Percentiles rank a stretch among this genome's conserved stretches.
Evolutionary conservation across 2,113 vertebrate genomes (phyloP).

Genomic region (Anoplopoma fimbria): DNA sequence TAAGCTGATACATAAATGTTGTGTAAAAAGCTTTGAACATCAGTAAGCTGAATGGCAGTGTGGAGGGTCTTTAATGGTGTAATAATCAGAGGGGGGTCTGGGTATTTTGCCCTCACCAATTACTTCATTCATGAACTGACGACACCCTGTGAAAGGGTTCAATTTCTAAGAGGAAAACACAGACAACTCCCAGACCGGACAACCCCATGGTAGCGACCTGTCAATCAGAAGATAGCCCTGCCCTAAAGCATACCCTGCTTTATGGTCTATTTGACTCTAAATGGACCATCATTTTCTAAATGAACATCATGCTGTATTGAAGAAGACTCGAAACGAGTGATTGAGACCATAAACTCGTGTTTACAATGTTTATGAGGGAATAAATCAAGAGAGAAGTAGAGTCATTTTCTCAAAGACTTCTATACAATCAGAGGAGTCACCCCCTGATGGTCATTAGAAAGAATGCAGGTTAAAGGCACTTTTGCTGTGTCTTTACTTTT

Average conservation of each 20-base stretch:
- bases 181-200: background rate
- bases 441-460: background rate
- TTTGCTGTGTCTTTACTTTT: no score
- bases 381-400: background rate
- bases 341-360: no score
- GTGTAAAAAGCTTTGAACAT: background rate
- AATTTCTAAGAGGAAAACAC: background rate
- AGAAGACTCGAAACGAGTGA: background rate
- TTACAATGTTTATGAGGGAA: no score
- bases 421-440: background rate
- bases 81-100: conserved; percentile 6
- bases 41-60: background rate
- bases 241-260: background rate
- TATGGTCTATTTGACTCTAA: background rate
- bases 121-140: background rate
- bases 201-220: background rate
- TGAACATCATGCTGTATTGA: no score
- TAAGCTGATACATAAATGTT: background rate
- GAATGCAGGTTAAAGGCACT: background rate
- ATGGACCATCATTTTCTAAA: background rate
- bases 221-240: background rate
- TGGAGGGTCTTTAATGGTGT: background rate
- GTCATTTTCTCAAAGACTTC: background rate
- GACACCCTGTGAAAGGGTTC: background rate
- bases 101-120: background rate